Evolutionary conservation across 2,113 vertebrate species (phyloP).

Genomic region (Rhegmatorhina hoffmannsi): DNA sequence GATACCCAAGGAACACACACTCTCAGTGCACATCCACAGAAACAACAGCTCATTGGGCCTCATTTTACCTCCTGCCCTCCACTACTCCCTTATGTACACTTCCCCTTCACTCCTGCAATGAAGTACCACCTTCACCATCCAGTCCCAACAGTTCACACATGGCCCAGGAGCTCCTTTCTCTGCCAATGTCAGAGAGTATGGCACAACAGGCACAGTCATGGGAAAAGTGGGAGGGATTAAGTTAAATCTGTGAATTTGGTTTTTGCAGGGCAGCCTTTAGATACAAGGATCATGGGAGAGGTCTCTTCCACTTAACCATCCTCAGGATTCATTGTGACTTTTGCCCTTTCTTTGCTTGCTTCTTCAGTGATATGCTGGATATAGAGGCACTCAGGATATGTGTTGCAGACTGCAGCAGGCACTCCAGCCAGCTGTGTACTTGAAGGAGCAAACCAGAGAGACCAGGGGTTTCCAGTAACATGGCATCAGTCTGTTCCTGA

Average conservation of each 20-base stretch:
- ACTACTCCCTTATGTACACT: background rate
- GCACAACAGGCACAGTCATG: background rate
- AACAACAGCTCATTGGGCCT: background rate
- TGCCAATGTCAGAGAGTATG: background rate
- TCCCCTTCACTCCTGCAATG: background rate
- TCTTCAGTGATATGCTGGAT: background rate
- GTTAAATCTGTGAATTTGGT: background rate
- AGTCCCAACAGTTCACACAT: fast-evolving
- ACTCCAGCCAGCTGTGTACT: background rate
- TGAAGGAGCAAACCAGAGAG: background rate
- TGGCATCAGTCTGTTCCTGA: background rate
- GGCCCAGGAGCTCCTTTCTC: background rate
- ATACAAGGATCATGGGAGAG: background rate
- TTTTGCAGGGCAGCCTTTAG: background rate
- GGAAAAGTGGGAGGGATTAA: background rate
- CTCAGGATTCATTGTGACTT: background rate
- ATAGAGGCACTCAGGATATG: background rate
- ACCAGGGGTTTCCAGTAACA: background rate
- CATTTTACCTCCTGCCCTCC: background rate
- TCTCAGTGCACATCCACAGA: background rate
- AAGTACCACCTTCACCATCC: background rate
- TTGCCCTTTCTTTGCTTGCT: background rate
- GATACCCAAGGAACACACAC: background rate
- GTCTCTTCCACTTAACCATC: background rate
- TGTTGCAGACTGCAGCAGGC: background rate